Evolutionary conservation across 2,113 vertebrate species (phyloP).

Genomic region (Calyptommatus sinebrachiatus): DNA sequence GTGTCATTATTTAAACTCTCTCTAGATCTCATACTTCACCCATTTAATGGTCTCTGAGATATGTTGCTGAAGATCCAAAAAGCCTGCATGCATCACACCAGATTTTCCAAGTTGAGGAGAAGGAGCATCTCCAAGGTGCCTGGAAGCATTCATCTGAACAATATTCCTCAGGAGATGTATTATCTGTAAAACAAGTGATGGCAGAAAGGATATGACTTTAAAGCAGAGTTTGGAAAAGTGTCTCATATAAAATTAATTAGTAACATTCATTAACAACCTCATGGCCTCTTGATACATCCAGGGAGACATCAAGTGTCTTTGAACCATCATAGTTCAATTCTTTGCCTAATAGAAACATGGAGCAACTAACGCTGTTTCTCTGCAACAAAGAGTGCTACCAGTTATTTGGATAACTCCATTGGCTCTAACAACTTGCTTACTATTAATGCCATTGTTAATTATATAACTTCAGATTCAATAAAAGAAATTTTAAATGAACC

Average conservation of each 20-base stretch:
- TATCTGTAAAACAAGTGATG: constrained; percentile 60
- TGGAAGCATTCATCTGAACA: constrained; percentile 72
- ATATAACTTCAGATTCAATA: no score
- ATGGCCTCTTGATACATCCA: no score
- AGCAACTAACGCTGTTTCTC: background rate
- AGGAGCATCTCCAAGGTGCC: constrained; percentile 15
- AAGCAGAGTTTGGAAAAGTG: background rate
- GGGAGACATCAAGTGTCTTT: no score
- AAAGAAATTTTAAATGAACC: no score
- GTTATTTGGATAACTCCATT: no score
- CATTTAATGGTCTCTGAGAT: constrained; percentile 69
- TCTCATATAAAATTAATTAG: no score
- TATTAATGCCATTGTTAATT: no score
- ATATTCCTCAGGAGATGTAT: constrained; percentile 76
- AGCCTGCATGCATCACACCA: constrained; percentile 65
- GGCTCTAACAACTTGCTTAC: no score
- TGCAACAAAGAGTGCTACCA: no score
- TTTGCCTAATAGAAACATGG: background rate
- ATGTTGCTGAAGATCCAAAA: constrained; percentile 69
- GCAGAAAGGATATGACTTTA: constrained; percentile 5
- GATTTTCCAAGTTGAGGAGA: constrained; percentile 23
- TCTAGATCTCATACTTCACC: constrained; percentile 69
- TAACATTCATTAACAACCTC: no score
- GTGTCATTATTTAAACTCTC: background rate
- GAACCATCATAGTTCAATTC: no score